Percentiles rank a stretch among this genome's conserved stretches.
Evolutionary conservation across 2,888 invertebrate genomes (phyloP).

Genomic region (Helobdella robusta): DNA sequence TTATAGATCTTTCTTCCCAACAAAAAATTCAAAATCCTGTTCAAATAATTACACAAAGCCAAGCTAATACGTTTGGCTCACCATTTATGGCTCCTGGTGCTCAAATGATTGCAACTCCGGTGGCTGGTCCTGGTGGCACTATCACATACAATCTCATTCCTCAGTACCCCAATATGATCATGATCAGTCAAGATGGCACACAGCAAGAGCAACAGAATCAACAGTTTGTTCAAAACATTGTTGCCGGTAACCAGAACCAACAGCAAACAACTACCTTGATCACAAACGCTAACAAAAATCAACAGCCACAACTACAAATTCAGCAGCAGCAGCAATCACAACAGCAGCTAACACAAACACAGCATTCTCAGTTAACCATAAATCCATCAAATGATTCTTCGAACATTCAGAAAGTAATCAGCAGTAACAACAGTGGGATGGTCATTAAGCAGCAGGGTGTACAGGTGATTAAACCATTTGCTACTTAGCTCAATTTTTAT

Average conservation of each 20-base stretch:
- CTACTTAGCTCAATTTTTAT: too few relatives aligned
- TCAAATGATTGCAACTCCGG: conserved; percentile 44
- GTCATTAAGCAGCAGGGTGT: too few relatives aligned
- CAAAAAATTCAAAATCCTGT: conserved; percentile 16
- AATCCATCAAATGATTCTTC: too few relatives aligned
- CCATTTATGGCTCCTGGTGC: conserved; percentile 30
- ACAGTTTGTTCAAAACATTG: not conserved
- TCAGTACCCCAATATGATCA: conserved; percentile 64
- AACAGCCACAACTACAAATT: conserved; percentile 37
- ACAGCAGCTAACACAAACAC: conserved; percentile 3
- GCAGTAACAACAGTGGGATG: too few relatives aligned
- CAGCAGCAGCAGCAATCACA: conserved; percentile 5
- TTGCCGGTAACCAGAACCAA: not conserved
- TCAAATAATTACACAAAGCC: not conserved
- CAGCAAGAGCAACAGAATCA: not conserved
- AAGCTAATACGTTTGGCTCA: not conserved
- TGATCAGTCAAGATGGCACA: conserved; percentile 57
- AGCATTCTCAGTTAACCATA: not conserved
- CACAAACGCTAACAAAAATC: conserved; percentile 42
- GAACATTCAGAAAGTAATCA: too few relatives aligned
- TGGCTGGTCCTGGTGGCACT: conserved; percentile 42
- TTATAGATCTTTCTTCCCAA: conserved; percentile 15
- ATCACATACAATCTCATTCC: conserved; percentile 53
- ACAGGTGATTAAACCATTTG: too few relatives aligned
- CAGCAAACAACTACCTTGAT: not conserved